Conservation (phyloP, 2,113 vertebrate genomes). For the Spermophilus dauricus region DNA sequence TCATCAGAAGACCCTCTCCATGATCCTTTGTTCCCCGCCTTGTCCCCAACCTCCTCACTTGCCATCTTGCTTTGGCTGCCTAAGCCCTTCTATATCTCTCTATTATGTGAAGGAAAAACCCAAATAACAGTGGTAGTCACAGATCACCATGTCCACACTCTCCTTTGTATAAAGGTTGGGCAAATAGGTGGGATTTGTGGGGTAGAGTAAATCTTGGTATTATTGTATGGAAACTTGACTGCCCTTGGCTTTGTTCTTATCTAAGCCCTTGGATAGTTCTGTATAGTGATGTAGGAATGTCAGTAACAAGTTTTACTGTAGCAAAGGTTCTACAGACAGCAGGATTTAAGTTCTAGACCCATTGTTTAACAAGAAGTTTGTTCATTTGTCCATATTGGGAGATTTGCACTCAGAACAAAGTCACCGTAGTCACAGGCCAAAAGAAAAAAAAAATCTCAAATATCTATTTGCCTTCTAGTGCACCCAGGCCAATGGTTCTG, state of each 20-base stretch:
- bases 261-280: neutral
- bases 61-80: too few relatives aligned
- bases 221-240: neutral
- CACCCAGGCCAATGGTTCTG: neutral
- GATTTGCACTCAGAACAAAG: neutral
- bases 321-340: neutral
- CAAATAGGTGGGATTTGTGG: neutral
- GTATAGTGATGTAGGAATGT: neutral
- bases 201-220: neutral
- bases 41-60: too few relatives aligned
- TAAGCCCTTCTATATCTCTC: too few relatives aligned
- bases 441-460: neutral
- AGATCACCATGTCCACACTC: neutral
- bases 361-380: slow-evolving; percentile 41
- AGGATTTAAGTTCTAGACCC: neutral
- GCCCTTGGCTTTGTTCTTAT: neutral
- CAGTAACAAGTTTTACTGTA: neutral
- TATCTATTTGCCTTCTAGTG: slow-evolving; percentile 26
- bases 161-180: neutral
- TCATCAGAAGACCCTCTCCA: too few relatives aligned
- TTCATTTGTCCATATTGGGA: neutral
- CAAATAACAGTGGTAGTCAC: neutral
- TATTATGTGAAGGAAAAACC: neutral
- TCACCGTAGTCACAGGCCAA: neutral
- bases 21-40: too few relatives aligned